Evolutionary conservation across 2,888 invertebrate species (phyloP).

Genomic region (Drosophila mettleri): DNA sequence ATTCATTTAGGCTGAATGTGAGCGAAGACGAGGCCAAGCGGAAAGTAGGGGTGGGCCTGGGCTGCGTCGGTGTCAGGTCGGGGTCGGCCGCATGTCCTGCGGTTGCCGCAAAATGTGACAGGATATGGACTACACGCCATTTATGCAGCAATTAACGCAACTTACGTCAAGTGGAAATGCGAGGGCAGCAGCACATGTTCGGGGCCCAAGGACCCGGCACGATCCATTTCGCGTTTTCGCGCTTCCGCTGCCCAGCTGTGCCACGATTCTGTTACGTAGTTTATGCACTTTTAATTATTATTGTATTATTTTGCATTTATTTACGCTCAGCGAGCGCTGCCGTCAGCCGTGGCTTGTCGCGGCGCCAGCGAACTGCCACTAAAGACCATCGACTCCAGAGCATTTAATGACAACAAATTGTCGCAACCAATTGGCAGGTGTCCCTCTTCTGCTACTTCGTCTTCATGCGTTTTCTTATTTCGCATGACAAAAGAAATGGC

Average conservation of each 20-base stretch:
- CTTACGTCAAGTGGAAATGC: slow-evolving; percentile 54
- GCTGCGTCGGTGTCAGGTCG: background rate
- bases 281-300: slow-evolving; percentile 70
- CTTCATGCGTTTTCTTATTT: slow-evolving; percentile 21
- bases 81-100: slow-evolving; percentile 38
- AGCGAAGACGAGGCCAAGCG: background rate
- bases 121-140: slow-evolving; percentile 76
- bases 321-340: slow-evolving; percentile 52
- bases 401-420: slow-evolving; percentile 74
- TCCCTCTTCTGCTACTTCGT: background rate
- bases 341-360: slow-evolving; percentile 3
- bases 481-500: slow-evolving; percentile 16
- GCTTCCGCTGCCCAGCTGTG: slow-evolving; percentile 10
- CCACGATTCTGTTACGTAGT: slow-evolving; percentile 33
- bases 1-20: slow-evolving; percentile 61
- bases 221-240: slow-evolving; percentile 2
- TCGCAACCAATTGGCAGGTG: slow-evolving; percentile 68
- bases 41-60: background rate
- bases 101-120: slow-evolving; percentile 62
- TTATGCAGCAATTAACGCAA: slow-evolving; percentile 76
- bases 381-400: slow-evolving; percentile 2
- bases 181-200: slow-evolving; percentile 26
- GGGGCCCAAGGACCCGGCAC: slow-evolving; percentile 14
- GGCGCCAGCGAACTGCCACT: background rate
- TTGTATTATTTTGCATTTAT: slow-evolving; percentile 78